Conservation (phyloP, 2,797 vertebrate genomes). For the Rhinogobio ventralis region DNA sequence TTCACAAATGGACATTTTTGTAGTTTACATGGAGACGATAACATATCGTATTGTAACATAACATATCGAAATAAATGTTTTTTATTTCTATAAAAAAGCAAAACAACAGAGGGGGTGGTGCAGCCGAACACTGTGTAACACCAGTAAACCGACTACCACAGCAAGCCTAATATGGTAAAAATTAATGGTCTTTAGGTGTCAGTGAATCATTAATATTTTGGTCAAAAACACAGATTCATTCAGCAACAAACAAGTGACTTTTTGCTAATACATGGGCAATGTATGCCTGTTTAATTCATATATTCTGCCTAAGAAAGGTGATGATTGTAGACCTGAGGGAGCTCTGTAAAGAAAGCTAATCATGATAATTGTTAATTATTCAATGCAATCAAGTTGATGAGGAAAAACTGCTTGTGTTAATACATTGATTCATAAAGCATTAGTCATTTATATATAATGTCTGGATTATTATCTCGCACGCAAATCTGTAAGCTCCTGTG, state of each 20-base stretch:
- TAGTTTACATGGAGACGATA: too few relatives aligned
- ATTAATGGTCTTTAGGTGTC: too few relatives aligned
- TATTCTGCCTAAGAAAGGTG: background rate
- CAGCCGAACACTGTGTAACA: too few relatives aligned
- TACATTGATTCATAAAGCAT: background rate
- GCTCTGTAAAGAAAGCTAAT: background rate
- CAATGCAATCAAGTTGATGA: background rate
- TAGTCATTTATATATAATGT: background rate
- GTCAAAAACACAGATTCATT: background rate
- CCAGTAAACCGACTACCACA: too few relatives aligned
- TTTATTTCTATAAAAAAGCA: too few relatives aligned
- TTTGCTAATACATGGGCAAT: background rate
- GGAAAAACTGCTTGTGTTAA: background rate
- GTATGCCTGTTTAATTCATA: background rate
- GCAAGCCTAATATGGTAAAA: too few relatives aligned
- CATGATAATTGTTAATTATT: conserved; percentile 4
- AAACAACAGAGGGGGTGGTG: too few relatives aligned
- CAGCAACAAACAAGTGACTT: background rate
- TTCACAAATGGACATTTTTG: too few relatives aligned
- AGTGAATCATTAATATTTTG: too few relatives aligned
- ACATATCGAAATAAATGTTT: too few relatives aligned
- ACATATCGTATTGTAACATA: too few relatives aligned
- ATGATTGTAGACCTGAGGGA: background rate
- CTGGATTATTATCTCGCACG: background rate
- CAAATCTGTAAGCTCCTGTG: background rate